Base-by-base conservation (phyloP, 2,113 vertebrate genomes). In the Corynorhinus townsendii region DNA sequence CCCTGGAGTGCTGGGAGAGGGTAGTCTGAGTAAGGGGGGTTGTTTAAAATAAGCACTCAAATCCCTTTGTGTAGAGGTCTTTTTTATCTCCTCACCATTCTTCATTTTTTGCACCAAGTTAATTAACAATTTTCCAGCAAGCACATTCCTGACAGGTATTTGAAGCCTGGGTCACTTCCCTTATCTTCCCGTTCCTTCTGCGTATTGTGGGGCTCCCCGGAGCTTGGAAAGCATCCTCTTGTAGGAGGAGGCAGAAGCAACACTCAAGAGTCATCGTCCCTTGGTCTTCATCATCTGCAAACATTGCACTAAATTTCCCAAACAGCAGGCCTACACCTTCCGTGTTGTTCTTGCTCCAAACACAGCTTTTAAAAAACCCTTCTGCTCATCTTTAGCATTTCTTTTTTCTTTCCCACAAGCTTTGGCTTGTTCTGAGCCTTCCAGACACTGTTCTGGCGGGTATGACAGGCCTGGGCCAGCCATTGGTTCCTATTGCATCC, bases 71-170 rank as follows among this genome's bases (percentile, higher is more conserved):
- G 20, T n/a, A 64, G 72, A 69, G 20, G 3, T 59, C 45, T 93
- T 40, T 85, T 93, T 75, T 73, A 90, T 85, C 81, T 91, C 22
- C 33, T 93, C n/a, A 6, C 33, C 33, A 7, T 89, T 90, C 47
- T 80, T 76, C 45, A 10, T 69, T 80, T 84, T 87, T 56, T 59
- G 19, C 40, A 88, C 72, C 72, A 92, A 87, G 56, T 88, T 93
- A 86, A 92, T 83, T 93, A 94, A 82, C 56, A 33, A 72, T 77
- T 88, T 95, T 91, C 82, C 73, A 88, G 47, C 68, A 82, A 86
- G 33, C 35, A 69, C 76, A 62, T 83, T 54, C 64, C 68, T 56
- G 33, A 45, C 76, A 90, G 52, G 49, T 84, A 64, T 73, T 88
- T 72, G 45, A 72, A 93, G 38, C 40, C 54, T 86, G 47, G 22